Evolutionary conservation across 2,113 vertebrate genomes (phyloP).

Genomic region (Microcebus jonahi): DNA sequence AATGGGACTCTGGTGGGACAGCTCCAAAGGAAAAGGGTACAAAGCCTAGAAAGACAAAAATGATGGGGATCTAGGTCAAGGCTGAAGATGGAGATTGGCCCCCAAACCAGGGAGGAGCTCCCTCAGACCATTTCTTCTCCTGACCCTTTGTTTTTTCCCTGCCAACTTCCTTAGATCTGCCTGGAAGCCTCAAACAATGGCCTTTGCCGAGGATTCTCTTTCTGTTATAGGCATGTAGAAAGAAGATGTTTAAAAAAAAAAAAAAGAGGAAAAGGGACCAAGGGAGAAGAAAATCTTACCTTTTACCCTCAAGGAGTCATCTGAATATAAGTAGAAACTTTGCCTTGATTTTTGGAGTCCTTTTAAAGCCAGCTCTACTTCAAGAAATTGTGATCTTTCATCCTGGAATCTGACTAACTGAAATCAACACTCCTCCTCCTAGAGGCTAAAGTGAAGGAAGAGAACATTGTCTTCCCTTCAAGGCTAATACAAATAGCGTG

Average conservation of each 20-base stretch:
- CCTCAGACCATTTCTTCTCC: neutral
- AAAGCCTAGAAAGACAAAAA: neutral
- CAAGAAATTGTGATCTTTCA: neutral
- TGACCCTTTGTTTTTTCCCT: neutral
- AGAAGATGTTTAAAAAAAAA: neutral
- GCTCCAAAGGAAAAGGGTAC: neutral
- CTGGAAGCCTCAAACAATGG: neutral
- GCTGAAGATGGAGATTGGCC: neutral
- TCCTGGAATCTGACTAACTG: neutral
- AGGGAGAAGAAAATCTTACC: neutral
- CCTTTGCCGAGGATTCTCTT: neutral
- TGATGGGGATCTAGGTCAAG: neutral
- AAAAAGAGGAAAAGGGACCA: neutral
- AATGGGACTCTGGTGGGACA: neutral
- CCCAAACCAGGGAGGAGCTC: rapidly evolving
- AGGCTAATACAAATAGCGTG: neutral
- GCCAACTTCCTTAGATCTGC: neutral
- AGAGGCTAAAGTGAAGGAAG: neutral
- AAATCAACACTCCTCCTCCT: neutral
- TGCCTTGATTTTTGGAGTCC: neutral
- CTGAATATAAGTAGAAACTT: neutral
- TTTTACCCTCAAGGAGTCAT: neutral
- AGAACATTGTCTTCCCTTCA: neutral
- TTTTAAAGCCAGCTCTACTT: neutral
- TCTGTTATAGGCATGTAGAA: neutral